phyloP scores from a whole-genome alignment of 2,113 vertebrate genomes.

The Isichthys henryi region DNA sequence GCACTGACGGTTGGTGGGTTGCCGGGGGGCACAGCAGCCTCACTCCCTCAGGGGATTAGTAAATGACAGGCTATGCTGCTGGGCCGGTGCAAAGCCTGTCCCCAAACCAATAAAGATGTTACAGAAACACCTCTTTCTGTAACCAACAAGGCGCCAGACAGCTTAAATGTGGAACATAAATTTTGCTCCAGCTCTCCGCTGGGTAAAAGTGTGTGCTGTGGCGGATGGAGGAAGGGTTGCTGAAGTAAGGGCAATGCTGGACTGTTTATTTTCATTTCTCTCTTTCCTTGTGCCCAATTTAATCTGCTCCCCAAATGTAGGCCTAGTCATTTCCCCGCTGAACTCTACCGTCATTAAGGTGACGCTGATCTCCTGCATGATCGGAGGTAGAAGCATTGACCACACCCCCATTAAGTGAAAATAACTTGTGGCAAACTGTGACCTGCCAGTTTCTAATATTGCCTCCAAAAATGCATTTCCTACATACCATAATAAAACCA shows the following conservation, averaged over 20 bases:
- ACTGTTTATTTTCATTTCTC: neutral
- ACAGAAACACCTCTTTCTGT: neutral
- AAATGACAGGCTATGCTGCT: conserved; percentile 49
- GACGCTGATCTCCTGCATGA: neutral
- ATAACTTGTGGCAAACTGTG: neutral
- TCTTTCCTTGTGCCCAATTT: neutral
- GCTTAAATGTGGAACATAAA: neutral
- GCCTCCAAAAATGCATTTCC: neutral
- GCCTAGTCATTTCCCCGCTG: neutral
- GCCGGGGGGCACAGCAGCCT: neutral
- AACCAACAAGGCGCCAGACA: neutral
- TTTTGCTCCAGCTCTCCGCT: neutral
- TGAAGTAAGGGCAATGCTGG: neutral
- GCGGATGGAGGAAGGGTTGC: neutral
- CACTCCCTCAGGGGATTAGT: conserved; percentile 10
- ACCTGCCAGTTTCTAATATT: neutral
- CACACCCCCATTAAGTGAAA: neutral
- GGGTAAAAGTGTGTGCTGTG: neutral
- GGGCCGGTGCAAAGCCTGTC: conserved; percentile 18
- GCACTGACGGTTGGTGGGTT: conserved; percentile 28
- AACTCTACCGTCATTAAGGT: neutral
- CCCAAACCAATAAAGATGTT: neutral
- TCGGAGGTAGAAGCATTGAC: neutral
- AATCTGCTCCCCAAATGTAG: neutral
- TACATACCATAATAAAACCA: neutral